phyloP scores from a whole-genome alignment of 2,888 invertebrate species.

The Stenoptilia bipunctidactyla region DNA sequence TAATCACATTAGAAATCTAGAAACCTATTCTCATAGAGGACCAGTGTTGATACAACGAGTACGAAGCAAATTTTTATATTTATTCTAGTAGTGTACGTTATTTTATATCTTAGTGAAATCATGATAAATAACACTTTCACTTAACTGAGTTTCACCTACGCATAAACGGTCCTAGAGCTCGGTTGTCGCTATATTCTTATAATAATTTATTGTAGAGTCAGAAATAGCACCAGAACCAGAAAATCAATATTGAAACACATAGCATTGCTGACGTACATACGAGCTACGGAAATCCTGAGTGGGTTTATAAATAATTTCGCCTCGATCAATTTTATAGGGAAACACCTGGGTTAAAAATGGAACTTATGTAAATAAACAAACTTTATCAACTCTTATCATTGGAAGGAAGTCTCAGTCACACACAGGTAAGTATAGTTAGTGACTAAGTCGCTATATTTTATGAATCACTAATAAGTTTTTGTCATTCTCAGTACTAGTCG shows the following conservation, averaged over 20 bases:
- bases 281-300: not conserved
- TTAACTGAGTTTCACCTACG: slow-evolving; percentile 48
- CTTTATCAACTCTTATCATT: not conserved
- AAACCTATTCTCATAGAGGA: not conserved
- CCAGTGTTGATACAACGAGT: not conserved
- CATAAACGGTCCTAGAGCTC: slow-evolving; percentile 23
- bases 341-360: not conserved
- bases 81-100: slow-evolving; percentile 1
- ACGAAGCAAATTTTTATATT: slow-evolving; percentile 1
- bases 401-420: not conserved
- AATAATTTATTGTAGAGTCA: not conserved
- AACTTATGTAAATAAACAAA: too few species aligned
- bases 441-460: too few species aligned
- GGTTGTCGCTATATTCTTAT: not conserved
- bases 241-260: not conserved
- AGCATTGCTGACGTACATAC: not conserved
- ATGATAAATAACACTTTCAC: slow-evolving; percentile 43
- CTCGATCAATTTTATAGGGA: not conserved
- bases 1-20: slow-evolving; percentile 1
- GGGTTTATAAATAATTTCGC: not conserved
- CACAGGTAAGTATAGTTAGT: too few species aligned
- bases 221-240: not conserved
- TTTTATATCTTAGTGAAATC: slow-evolving; percentile 4
- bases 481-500: too few species aligned
- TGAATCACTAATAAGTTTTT: too few species aligned